Conservation (phyloP, 92 coral and sea anemone species). For the Bergia sp. region DNA sequence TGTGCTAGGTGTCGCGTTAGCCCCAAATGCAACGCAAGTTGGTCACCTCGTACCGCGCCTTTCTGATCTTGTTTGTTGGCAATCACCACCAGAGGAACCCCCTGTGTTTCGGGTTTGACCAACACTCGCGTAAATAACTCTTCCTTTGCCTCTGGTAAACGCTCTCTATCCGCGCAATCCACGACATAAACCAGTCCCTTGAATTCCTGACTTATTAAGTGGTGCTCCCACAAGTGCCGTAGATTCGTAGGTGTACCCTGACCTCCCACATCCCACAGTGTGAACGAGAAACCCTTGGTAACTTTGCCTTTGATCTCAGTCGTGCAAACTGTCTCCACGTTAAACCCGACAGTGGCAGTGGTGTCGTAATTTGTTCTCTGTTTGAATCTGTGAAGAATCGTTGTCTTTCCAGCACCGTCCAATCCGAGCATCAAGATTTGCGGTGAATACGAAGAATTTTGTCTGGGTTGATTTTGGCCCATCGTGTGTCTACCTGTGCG, state of each 20-base stretch:
- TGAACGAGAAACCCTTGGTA: slow-evolving; percentile 5
- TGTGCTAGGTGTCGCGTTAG: slow-evolving; percentile 16
- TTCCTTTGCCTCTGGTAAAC: slow-evolving; percentile 24
- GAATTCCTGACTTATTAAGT: slow-evolving; percentile 18
- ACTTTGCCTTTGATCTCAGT: not conserved
- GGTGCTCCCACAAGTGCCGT: slow-evolving; percentile 36
- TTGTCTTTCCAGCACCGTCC: slow-evolving; percentile 45
- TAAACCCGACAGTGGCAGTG: slow-evolving; percentile 28
- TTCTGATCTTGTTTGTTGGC: slow-evolving; percentile 36
- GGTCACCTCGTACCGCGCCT: not conserved
- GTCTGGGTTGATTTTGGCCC: slow-evolving; percentile 9
- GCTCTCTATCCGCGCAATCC: slow-evolving; percentile 19
- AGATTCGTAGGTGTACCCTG: slow-evolving; percentile 9
- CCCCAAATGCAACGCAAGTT: not conserved
- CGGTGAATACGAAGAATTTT: not conserved
- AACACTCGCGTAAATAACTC: slow-evolving; percentile 23
- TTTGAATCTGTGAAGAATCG: slow-evolving; percentile 23
- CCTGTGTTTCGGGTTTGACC: slow-evolving; percentile 31
- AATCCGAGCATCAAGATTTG: slow-evolving; percentile 39
- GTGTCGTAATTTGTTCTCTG: not conserved
- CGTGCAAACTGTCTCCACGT: slow-evolving; percentile 11
- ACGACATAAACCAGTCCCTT: slow-evolving; percentile 35
- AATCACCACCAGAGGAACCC: slow-evolving; percentile 34
- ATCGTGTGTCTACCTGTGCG: not conserved
- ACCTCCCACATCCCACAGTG: slow-evolving; percentile 41